These are phyloP conservation scores for Coregonus clupeaformis DNA, from an alignment of 2,113 vertebrate species.

Conservation along the genomic window DNA sequence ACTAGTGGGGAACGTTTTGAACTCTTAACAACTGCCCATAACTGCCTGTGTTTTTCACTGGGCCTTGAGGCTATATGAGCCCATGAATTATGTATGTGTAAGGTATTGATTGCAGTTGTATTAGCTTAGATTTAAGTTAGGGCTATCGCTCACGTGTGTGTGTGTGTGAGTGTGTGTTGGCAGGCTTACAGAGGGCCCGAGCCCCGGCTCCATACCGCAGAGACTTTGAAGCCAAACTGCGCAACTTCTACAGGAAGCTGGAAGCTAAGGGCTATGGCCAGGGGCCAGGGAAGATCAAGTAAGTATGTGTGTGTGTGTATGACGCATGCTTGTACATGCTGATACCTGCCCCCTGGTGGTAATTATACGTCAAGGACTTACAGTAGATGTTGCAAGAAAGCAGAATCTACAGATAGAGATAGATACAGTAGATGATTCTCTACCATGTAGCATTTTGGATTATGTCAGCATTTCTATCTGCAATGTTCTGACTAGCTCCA, in stretches of 20 bases:
- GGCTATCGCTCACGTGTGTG: background rate
- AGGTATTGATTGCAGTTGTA: background rate
- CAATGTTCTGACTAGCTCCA: background rate
- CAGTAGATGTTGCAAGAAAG: no score
- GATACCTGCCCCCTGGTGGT: no score
- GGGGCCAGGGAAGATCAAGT: conserved; percentile 98
- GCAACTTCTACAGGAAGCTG: conserved; percentile 97
- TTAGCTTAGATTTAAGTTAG: background rate
- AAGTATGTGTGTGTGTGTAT: conserved; percentile 57
- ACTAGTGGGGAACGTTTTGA: background rate
- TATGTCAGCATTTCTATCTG: no score
- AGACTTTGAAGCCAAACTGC: conserved; percentile 97
- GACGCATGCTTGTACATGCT: background rate
- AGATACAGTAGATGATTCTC: background rate
- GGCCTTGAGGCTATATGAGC: background rate
- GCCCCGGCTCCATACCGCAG: conserved; percentile 96
- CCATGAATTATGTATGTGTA: background rate
- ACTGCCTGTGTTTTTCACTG: background rate
- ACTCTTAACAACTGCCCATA: background rate
- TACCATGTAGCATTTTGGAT: background rate
- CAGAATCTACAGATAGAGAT: no score
- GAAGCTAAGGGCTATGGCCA: conserved; percentile 98
- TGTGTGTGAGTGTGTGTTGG: conserved; percentile 32
- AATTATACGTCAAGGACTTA: no score
- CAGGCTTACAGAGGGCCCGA: conserved; percentile 91